Percentiles rank a stretch among this genome's conserved stretches.
These are phyloP conservation scores for Drosophila kohkoa DNA, from an alignment of 1,140 invertebrate genomes.

Conservation along the genomic window DNA sequence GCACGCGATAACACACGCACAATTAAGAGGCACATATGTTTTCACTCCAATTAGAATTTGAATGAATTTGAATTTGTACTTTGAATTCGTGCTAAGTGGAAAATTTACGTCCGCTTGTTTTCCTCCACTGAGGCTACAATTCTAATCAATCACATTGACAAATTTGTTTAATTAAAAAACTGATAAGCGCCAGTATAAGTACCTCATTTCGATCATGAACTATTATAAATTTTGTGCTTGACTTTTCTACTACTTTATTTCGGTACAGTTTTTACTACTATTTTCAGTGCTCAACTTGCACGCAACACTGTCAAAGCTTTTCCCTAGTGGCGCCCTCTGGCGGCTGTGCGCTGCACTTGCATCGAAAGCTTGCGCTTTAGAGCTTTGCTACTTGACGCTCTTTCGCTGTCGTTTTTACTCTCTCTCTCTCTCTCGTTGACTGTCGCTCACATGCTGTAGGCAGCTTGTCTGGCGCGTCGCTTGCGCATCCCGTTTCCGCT, in stretches of 20 bases:
- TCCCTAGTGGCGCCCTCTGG: slow-evolving; percentile 39
- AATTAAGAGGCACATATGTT: slow-evolving; percentile 47
- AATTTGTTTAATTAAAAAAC: not conserved
- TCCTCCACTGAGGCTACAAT: not conserved
- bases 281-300: not conserved
- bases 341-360: slow-evolving; percentile 22
- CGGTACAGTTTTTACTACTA: slow-evolving; percentile 14
- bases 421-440: slow-evolving; percentile 5
- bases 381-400: slow-evolving; percentile 38
- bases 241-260: slow-evolving; percentile 12
- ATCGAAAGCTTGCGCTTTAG: slow-evolving; percentile 39
- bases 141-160: not conserved
- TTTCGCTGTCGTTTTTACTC: not conserved
- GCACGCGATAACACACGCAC: slow-evolving; percentile 1
- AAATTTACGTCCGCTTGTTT: slow-evolving; percentile 2
- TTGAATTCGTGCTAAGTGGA: slow-evolving; percentile 12
- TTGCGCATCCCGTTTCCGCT: slow-evolving; percentile 1
- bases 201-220: too few species aligned
- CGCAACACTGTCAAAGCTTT: slow-evolving; percentile 42
- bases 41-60: slow-evolving; percentile 42
- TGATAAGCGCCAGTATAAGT: not conserved
- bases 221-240: too few species aligned
- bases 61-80: slow-evolving; percentile 24
- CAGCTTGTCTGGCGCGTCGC: slow-evolving; percentile 62
- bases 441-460: slow-evolving; percentile 44